Evolutionary conservation across 2,113 vertebrate genomes (phyloP).

Genomic region (Columbina picui): DNA sequence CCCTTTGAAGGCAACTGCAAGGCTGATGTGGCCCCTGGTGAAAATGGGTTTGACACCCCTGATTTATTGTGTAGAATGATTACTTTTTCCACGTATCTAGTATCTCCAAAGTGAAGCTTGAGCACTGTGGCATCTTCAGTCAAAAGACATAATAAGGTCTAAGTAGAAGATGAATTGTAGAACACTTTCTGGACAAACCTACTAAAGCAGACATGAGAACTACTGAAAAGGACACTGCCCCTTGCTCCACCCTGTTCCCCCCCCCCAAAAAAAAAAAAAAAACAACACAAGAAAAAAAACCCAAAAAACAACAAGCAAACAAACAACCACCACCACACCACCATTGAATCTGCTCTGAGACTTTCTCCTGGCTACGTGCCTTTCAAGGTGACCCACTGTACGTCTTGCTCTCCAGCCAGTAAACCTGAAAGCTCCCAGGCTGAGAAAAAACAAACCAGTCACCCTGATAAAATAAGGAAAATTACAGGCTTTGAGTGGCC

Average conservation of each 20-base stretch:
- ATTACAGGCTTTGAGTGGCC: neutral
- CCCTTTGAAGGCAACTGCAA: too few species aligned
- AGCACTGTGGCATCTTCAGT: neutral
- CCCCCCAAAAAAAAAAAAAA: too few species aligned
- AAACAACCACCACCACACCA: neutral
- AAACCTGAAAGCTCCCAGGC: neutral
- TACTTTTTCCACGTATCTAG: neutral
- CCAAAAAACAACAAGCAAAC: neutral
- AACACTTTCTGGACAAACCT: neutral
- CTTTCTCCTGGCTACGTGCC: neutral
- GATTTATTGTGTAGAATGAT: neutral
- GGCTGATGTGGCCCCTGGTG: too few species aligned
- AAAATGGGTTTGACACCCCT: too few species aligned
- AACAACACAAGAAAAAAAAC: too few species aligned
- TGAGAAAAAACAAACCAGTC: neutral
- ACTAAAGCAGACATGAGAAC: neutral
- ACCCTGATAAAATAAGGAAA: fast-evolving
- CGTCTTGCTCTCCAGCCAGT: neutral
- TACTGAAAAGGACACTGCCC: neutral
- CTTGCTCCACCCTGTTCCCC: fast-evolving
- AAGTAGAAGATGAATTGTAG: neutral
- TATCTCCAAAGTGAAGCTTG: neutral
- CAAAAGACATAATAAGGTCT: neutral
- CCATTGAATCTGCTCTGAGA: neutral
- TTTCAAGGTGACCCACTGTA: neutral